phyloP scores from a whole-genome alignment of 2,113 vertebrate species.

The Entelurus aequoreus region DNA sequence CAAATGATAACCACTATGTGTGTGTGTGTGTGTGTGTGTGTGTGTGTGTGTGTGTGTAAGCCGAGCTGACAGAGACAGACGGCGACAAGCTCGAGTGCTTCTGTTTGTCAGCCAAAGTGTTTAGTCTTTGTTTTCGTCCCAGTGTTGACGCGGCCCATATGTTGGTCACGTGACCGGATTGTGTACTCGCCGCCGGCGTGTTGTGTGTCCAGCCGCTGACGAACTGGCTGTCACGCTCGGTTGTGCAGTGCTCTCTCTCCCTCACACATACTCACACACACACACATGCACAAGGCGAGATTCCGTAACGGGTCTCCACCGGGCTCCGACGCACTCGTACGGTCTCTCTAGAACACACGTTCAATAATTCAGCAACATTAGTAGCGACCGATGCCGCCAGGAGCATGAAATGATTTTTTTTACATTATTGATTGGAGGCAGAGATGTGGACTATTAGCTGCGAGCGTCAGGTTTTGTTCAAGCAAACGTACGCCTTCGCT shows the following conservation, averaged over 20 bases:
- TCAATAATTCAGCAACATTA: constrained; percentile 27
- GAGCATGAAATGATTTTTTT: constrained; percentile 15
- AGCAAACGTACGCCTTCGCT: too few species aligned
- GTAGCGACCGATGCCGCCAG: constrained; percentile 18
- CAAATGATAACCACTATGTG: not conserved
- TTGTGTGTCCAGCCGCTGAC: constrained; percentile 3
- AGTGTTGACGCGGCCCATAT: constrained; percentile 15
- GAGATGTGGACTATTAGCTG: not conserved
- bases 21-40: constrained; percentile 9
- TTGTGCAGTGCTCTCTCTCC: constrained; percentile 12
- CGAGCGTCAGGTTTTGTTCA: not conserved
- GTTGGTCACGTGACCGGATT: constrained; percentile 21
- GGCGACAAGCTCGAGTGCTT: not conserved
- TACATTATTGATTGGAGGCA: constrained; percentile 23
- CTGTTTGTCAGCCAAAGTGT: constrained; percentile 16
- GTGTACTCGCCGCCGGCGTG: not conserved
- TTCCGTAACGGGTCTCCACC: not conserved
- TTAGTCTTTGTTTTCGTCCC: constrained; percentile 22
- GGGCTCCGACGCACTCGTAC: not conserved
- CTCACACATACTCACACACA: too few species aligned
- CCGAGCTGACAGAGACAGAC: constrained; percentile 22
- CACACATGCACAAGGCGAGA: not conserved
- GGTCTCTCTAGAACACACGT: not conserved
- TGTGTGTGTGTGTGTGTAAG: not conserved
- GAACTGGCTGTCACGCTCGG: constrained; percentile 25